These are phyloP conservation scores for Aleiodes testaceus DNA, from an alignment of 2,888 invertebrate species.

Conservation along the genomic window DNA sequence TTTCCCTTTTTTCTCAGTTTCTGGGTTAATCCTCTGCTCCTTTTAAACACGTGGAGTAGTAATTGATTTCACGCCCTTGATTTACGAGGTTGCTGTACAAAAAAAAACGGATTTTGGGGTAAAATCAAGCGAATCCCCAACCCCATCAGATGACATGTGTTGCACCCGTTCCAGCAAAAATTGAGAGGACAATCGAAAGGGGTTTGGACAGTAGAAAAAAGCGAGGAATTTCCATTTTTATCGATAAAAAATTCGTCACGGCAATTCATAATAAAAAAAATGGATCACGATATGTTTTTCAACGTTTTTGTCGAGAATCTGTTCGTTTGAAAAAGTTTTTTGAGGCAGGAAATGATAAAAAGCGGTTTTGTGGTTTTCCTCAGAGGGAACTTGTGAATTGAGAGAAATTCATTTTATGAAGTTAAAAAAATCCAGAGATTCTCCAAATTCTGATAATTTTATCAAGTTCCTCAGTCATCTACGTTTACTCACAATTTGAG, in stretches of 20 bases:
- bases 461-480: too few relatives aligned
- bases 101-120: constrained; percentile 67
- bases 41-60: constrained; percentile 59
- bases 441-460: background rate
- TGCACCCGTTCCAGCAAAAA: constrained; percentile 51
- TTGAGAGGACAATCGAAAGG: constrained; percentile 44
- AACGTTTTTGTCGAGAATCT: background rate
- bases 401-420: background rate
- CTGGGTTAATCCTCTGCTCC: background rate
- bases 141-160: constrained; percentile 55
- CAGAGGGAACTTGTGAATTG: background rate
- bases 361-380: constrained; percentile 34
- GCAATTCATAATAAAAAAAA: constrained; percentile 34
- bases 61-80: constrained; percentile 72
- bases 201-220: constrained; percentile 35
- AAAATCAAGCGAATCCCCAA: constrained; percentile 48
- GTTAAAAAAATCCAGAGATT: background rate
- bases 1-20: constrained; percentile 15
- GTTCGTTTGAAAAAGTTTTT: background rate
- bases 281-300: constrained; percentile 31
- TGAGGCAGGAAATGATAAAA: constrained; percentile 32
- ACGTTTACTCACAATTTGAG: background rate
- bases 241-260: constrained; percentile 55
- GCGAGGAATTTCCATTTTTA: constrained; percentile 65
- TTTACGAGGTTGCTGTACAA: constrained; percentile 65